Base-by-base conservation (phyloP, 2,888 invertebrate species). In the Caenorhabditis sp. region DNA sequence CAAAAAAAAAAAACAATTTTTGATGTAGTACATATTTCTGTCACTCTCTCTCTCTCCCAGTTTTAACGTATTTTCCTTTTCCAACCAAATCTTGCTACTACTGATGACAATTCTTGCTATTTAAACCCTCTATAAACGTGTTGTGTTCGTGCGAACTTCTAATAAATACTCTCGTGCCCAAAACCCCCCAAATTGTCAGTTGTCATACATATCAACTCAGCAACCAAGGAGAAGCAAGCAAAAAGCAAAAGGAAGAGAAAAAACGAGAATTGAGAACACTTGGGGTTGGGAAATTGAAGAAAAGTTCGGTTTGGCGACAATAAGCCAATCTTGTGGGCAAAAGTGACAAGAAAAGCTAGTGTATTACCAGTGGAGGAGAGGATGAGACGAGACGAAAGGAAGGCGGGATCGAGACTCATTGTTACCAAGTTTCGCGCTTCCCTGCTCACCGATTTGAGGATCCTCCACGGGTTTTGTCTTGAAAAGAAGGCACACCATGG, bases 271-370 rank as follows among this genome's bases (percentile, higher is more conserved):
- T n/a, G n/a, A n/a, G n/a, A n/a, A n/a, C n/a, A n/a, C n/a, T n/a
- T n/a, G n/a, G n/a, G n/a, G n/a, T n/a, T n/a, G n/a, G n/a, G n/a
- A n/a, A n/a, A n/a, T n/a, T n/a, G n/a, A n/a, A n/a, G n/a, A 37
- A 15, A 60, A 28, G 40, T 9, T 58, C 58, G n/a, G n/a, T n/a
- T n/a, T n/a, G n/a, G n/a, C 35, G 18, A 61, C 15, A 47, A 56
- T 51, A 58, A 58, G 58, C 20, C 37, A 37, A 74, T 74, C 65
- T 58, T 9, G 37, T 32, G 26, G 40, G 32, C 22, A 28, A 24
- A 47, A 65, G 67, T 74, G 74, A 74, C 74, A 67, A 67, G 67
- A 76, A 76, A 67, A 55, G 51, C 53, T 35, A 64, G 50, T 56
- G 72, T 58, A 55, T 65, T 72, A 70, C 22, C 50, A 37, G 20